Conservation (phyloP, 2,797 vertebrate genomes). For the Acanthornis magna region DNA sequence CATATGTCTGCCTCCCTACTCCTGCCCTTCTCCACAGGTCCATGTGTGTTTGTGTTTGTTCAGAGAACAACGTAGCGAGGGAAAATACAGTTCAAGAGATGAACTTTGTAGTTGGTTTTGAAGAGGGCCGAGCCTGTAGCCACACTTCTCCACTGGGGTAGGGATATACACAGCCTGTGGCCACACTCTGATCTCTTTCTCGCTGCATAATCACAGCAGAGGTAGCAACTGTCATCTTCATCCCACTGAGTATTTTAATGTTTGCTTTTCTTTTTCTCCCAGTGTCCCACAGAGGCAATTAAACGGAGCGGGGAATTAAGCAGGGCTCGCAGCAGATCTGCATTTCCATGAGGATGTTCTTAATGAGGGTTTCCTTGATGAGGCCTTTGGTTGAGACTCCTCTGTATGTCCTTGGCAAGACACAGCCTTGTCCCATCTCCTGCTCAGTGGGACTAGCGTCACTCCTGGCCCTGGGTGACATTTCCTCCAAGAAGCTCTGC, state of each 20-base stretch:
- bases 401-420: not conserved
- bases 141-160: not conserved
- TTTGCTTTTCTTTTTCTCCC: slow-evolving; percentile 21
- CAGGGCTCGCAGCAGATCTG: not conserved
- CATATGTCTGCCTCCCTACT: not conserved
- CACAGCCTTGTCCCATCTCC: not conserved
- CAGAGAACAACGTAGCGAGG: not conserved
- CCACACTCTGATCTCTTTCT: not conserved
- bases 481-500: not conserved
- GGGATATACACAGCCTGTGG: not conserved
- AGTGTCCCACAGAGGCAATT: slow-evolving; percentile 35
- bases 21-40: not conserved
- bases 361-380: not conserved
- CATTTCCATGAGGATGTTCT: not conserved
- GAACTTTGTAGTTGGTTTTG: not conserved
- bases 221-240: not conserved
- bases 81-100: not conserved
- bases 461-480: not conserved
- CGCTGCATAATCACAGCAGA: not conserved
- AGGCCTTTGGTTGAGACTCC: not conserved
- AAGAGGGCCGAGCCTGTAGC: not conserved
- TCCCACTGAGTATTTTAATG: slow-evolving; percentile 16
- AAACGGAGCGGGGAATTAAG: not conserved
- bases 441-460: not conserved
- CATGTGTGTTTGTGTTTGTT: not conserved